These are phyloP conservation scores for Pterocles gutturalis DNA, from an alignment of 2,113 vertebrate genomes.

Conservation along the genomic window DNA sequence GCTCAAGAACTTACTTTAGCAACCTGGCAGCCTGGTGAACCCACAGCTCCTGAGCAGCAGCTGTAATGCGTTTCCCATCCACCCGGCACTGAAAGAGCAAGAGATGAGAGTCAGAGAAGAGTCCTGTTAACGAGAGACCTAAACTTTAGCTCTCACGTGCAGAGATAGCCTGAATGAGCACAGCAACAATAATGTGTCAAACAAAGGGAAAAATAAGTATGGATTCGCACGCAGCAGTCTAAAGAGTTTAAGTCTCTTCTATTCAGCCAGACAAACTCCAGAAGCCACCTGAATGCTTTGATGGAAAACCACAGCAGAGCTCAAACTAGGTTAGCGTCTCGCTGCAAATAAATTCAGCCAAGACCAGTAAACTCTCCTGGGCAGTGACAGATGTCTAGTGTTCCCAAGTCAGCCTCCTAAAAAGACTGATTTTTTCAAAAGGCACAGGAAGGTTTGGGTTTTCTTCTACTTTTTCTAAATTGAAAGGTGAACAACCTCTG, in stretches of 20 bases:
- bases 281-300: background rate
- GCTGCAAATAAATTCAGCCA: background rate
- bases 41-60: conserved; percentile 90
- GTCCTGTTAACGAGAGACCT: background rate
- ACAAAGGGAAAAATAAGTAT: background rate
- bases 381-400: background rate
- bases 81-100: conserved; percentile 79
- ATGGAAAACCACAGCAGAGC: conserved; percentile 5
- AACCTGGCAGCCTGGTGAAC: conserved; percentile 88
- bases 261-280: conserved; percentile 14
- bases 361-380: background rate
- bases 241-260: background rate
- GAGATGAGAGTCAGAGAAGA: background rate
- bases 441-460: background rate
- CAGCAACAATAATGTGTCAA: background rate
- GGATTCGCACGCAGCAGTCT: background rate
- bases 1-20: conserved; percentile 82
- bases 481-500: background rate
- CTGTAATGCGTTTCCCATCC: conserved; percentile 95
- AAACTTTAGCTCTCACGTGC: background rate
- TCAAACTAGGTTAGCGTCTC: background rate
- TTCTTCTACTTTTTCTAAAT: background rate
- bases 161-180: background rate
- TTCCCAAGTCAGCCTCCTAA: background rate
- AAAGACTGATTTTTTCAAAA: background rate